Evolutionary conservation across 2,113 vertebrate species (phyloP), one percentile per base, ranked within the genome.

Genomic region (Suricata suricatta): DNA sequence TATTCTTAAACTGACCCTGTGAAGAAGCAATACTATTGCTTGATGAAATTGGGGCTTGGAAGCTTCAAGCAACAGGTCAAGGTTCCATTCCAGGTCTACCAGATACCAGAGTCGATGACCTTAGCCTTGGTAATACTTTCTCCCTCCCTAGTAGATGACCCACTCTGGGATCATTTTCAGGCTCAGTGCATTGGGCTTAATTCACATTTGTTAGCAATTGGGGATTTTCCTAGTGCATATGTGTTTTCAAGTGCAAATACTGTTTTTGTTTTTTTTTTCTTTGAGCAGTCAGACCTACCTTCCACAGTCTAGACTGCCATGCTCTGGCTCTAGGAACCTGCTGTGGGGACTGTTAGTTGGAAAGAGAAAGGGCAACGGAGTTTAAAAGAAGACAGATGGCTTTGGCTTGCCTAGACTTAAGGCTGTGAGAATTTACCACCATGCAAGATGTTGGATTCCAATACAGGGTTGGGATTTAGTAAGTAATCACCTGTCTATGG

Each of bases 351-450:
- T 64, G 3, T 86, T 71, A n/a, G n/a, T 2, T 96, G 74, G 90
- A 95, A 74, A 84, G 52, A 95, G 76, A 72, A 90, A 76, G 74
- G 77, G 69, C 12, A 25, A 25, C 63, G 12, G 38, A 63, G 21
- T 79, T 86, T 97, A 81, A 90, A 95, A 93, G 52, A 68, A 23
- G 50, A 60, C 54, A 77, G 41, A 77, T 84, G 76, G 29, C 50
- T 44, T 21, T 47, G 50, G 44, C 54, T 64, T 80, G 88, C 66
- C 35, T 87, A 44, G 77, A 68, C 79, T 96, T 64, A 76, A 79
- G 50, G n/a, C 76, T 83, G 11, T 77, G 97, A 96, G 33, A 93
- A 84, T 93, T 91, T 79, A 54, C 31, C 74, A 25, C 29, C 15
- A 19, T 72, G 47, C 33, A 38, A 79, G 44, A 63, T 31, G 9